Percentiles rank a stretch among this genome's conserved stretches.
phyloP scores from a whole-genome alignment of 2,113 vertebrate species.

The Caranx ignobilis region DNA sequence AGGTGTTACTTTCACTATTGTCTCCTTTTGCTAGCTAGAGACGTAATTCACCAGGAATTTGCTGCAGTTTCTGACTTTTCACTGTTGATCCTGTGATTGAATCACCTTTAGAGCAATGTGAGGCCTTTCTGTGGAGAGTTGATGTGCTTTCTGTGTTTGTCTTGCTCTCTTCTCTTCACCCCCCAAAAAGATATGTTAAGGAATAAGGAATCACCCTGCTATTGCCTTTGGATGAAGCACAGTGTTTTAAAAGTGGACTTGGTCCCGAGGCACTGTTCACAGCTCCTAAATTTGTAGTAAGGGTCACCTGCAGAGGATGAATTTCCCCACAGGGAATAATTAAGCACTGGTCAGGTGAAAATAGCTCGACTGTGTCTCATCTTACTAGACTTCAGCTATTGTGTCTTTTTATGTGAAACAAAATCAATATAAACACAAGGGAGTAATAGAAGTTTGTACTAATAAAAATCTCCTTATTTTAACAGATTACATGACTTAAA shows the following conservation, averaged over 20 bases:
- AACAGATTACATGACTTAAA: background rate
- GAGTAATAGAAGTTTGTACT: background rate
- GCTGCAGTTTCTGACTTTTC: constrained; percentile 36
- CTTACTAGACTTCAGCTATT: background rate
- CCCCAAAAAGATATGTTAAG: background rate
- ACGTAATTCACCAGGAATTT: background rate
- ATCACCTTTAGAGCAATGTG: background rate
- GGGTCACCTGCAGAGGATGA: constrained; percentile 20
- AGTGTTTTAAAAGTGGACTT: constrained; percentile 29
- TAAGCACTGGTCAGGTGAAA: constrained; percentile 13
- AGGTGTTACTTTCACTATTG: constrained; percentile 36
- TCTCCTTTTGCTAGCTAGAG: constrained; percentile 10
- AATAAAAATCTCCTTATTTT: constrained; percentile 2
- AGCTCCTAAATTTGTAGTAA: constrained; percentile 17
- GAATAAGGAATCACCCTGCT: constrained; percentile 10
- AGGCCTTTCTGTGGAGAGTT: constrained; percentile 32
- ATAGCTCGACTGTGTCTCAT: constrained; percentile 4
- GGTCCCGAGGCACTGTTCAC: constrained; percentile 11
- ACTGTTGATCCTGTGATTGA: constrained; percentile 24
- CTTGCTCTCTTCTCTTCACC: constrained; percentile 7
- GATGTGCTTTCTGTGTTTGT: constrained; percentile 24
- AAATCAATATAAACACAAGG: constrained; percentile 9
- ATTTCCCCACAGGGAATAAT: constrained; percentile 11
- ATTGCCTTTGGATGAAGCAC: background rate
- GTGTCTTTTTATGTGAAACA: constrained; percentile 13